These are phyloP conservation scores for Cephus spinipes DNA, from an alignment of 2,888 invertebrate species.

Conservation along the genomic window DNA sequence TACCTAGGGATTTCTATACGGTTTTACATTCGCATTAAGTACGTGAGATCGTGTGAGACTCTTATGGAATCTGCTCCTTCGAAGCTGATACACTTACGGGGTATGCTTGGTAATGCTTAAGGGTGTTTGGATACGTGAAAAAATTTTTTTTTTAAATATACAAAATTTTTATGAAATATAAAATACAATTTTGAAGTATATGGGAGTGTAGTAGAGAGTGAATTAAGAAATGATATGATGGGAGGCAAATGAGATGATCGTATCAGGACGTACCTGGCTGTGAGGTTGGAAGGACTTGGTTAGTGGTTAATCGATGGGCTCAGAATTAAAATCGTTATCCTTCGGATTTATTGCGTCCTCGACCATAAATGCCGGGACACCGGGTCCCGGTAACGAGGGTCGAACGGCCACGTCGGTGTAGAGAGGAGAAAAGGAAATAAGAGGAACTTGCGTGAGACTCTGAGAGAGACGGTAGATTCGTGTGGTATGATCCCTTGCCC, in stretches of 20 bases:
- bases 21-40: neutral
- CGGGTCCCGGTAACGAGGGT: conserved; percentile 1
- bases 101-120: neutral
- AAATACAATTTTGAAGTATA: neutral
- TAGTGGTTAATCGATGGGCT: neutral
- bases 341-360: conserved; percentile 24
- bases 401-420: neutral
- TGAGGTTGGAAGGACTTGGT: neutral
- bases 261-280: neutral
- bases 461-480: neutral
- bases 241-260: neutral
- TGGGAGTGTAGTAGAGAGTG: neutral
- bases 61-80: neutral
- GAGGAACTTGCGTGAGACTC: conserved; percentile 16
- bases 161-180: neutral
- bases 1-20: neutral
- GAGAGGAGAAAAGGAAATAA: conserved; percentile 13
- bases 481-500: neutral
- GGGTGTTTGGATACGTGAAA: neutral
- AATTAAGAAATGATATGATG: neutral
- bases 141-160: neutral
- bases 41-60: neutral
- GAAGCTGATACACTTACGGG: neutral
- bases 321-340: neutral
- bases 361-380: conserved; percentile 17